Evolutionary conservation across 2,888 invertebrate genomes (phyloP).

Genomic region (Trissoscelio sp.): DNA sequence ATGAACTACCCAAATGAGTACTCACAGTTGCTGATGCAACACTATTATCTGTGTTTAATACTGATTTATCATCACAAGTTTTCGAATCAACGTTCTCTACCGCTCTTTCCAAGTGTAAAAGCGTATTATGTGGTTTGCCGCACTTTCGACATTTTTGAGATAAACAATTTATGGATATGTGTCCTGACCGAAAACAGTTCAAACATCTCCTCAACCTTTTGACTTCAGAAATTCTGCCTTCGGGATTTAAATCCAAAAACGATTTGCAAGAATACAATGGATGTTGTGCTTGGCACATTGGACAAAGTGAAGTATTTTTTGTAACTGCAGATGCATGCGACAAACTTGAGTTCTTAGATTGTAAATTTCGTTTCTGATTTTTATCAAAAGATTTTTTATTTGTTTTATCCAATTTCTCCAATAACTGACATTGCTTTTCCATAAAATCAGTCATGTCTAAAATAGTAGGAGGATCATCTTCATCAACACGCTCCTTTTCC

Average conservation of each 20-base stretch:
- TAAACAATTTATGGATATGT: too few relatives aligned
- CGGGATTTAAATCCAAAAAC: too few relatives aligned
- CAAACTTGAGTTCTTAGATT: too few relatives aligned
- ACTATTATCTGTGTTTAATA: neutral
- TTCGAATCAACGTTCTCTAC: neutral
- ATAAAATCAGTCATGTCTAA: slow-evolving; percentile 43
- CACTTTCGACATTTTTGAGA: slow-evolving; percentile 33
- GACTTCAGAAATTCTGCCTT: too few relatives aligned
- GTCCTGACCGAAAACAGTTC: too few relatives aligned
- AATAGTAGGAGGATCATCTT: slow-evolving; percentile 1
- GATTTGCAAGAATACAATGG: slow-evolving; percentile 6
- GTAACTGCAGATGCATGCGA: neutral
- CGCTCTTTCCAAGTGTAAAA: slow-evolving; percentile 45
- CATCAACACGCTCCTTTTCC: slow-evolving; percentile 56
- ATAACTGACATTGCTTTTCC: slow-evolving; percentile 37
- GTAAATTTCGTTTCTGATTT: neutral
- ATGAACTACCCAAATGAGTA: slow-evolving; percentile 2
- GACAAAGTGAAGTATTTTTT: neutral
- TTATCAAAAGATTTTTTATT: too few relatives aligned
- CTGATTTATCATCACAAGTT: neutral
- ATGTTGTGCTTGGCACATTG: slow-evolving; percentile 16
- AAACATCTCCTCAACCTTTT: too few relatives aligned
- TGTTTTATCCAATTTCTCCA: slow-evolving; percentile 32
- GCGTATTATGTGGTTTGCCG: slow-evolving; percentile 23
- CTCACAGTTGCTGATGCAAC: neutral